Evolutionary conservation across 2,888 invertebrate genomes (phyloP).

Genomic region (Campoplex capitator): DNA sequence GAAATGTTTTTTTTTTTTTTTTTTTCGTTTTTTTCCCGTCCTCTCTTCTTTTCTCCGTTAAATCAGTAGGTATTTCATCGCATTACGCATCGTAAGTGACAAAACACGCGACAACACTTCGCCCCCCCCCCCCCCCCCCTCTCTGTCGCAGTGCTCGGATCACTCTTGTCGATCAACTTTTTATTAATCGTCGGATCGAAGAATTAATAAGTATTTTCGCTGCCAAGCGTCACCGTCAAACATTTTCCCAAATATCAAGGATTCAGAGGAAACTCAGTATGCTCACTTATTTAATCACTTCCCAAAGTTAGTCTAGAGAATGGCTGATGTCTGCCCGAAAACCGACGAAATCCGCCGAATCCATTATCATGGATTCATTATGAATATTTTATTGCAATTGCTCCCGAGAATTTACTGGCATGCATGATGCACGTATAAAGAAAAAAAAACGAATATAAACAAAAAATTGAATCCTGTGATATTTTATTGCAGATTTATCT

Average conservation of each 20-base stretch:
- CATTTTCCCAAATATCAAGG: not conserved
- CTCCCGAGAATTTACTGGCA: no score
- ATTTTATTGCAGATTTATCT: not conserved
- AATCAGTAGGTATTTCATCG: slow-evolving; percentile 31
- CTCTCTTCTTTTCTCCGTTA: slow-evolving; percentile 4
- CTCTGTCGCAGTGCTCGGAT: not conserved
- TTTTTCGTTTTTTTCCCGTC: slow-evolving; percentile 18
- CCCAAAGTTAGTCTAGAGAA: no score
- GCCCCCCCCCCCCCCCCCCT: not conserved
- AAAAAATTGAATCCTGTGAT: not conserved
- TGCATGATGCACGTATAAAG: not conserved
- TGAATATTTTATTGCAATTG: no score
- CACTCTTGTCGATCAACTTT: not conserved
- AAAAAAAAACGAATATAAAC: not conserved
- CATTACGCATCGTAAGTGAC: slow-evolving; percentile 60
- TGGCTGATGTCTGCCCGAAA: no score
- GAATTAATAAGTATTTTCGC: not conserved
- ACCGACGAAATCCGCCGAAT: no score
- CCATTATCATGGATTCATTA: no score
- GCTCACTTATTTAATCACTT: not conserved
- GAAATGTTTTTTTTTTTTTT: slow-evolving; percentile 48
- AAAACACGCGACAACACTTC: slow-evolving; percentile 2
- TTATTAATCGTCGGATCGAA: not conserved
- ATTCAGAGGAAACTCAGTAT: not conserved
- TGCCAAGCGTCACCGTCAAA: not conserved